These are phyloP conservation scores for Dynastes maya DNA, from an alignment of 2,888 invertebrate genomes.

Conservation along the genomic window DNA sequence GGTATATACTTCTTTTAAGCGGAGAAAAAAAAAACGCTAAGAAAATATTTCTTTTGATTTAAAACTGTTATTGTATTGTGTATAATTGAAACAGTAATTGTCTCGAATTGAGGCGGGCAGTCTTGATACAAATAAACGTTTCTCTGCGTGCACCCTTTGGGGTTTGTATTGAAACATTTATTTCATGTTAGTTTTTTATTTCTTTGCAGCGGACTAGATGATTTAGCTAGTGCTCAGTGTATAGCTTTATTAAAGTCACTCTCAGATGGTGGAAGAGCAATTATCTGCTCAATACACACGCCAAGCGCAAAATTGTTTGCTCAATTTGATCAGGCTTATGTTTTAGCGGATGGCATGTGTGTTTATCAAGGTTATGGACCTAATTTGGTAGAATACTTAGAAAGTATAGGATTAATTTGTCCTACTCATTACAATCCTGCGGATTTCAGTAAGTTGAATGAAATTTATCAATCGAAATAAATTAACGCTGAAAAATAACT, in stretches of 20 bases:
- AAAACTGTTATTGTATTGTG: too few relatives aligned
- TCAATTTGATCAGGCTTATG: slow-evolving; percentile 92
- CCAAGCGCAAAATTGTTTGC: slow-evolving; percentile 94
- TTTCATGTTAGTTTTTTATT: too few relatives aligned
- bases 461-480: slow-evolving; percentile 21
- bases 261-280: slow-evolving; percentile 89
- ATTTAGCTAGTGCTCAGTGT: slow-evolving; percentile 91
- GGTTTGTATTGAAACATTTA: too few relatives aligned
- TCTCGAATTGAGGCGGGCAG: too few relatives aligned
- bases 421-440: slow-evolving; percentile 96
- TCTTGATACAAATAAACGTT: too few relatives aligned
- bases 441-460: slow-evolving; percentile 85
- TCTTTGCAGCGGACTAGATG: slow-evolving; percentile 86
- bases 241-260: slow-evolving; percentile 87
- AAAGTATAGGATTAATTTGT: slow-evolving; percentile 84
- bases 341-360: slow-evolving; percentile 91
- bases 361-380: slow-evolving; percentile 88
- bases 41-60: too few relatives aligned
- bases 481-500: not conserved
- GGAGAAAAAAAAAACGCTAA: too few relatives aligned
- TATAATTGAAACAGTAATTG: too few relatives aligned
- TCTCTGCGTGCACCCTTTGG: too few relatives aligned
- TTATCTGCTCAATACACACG: slow-evolving; percentile 96
- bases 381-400: slow-evolving; percentile 87
- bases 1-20: too few relatives aligned